Percentiles rank a stretch among this genome's conserved stretches.
These are phyloP conservation scores for Poecilia latipinna DNA, from an alignment of 2,113 vertebrate species.

Conservation along the genomic window DNA sequence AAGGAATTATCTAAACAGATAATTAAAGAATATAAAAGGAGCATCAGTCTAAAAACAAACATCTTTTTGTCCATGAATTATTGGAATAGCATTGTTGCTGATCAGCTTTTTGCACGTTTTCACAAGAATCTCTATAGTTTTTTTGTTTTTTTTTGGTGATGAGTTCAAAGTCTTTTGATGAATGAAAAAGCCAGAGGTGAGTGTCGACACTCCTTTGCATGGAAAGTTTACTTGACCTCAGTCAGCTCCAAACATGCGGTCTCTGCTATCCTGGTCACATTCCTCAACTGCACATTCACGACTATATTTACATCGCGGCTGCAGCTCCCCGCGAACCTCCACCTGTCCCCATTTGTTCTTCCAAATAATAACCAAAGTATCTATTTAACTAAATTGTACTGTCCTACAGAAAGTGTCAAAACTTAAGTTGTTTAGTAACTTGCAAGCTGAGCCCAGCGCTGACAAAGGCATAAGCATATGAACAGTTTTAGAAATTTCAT, in stretches of 20 bases:
- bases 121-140: too few relatives aligned
- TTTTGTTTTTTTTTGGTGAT: too few relatives aligned
- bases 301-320: constrained; percentile 63
- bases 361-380: constrained; percentile 48
- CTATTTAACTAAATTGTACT: constrained; percentile 37
- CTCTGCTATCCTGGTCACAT: constrained; percentile 56
- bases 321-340: constrained; percentile 41
- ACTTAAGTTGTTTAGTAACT: neutral
- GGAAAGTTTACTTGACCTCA: neutral
- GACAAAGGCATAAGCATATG: neutral
- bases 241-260: neutral
- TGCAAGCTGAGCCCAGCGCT: neutral
- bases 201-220: neutral
- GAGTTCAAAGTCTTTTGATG: neutral
- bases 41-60: too few relatives aligned
- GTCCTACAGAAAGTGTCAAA: neutral
- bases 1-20: too few relatives aligned
- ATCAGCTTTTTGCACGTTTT: too few relatives aligned
- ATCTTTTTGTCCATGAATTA: too few relatives aligned
- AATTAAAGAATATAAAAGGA: too few relatives aligned
- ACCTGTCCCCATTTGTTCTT: constrained; percentile 72
- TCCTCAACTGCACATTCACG: constrained; percentile 54
- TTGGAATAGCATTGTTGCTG: too few relatives aligned
- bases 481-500: too few relatives aligned
- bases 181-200: neutral